Evolutionary conservation across 2,797 vertebrate genomes (phyloP).

Genomic region (Mus minutoides): DNA sequence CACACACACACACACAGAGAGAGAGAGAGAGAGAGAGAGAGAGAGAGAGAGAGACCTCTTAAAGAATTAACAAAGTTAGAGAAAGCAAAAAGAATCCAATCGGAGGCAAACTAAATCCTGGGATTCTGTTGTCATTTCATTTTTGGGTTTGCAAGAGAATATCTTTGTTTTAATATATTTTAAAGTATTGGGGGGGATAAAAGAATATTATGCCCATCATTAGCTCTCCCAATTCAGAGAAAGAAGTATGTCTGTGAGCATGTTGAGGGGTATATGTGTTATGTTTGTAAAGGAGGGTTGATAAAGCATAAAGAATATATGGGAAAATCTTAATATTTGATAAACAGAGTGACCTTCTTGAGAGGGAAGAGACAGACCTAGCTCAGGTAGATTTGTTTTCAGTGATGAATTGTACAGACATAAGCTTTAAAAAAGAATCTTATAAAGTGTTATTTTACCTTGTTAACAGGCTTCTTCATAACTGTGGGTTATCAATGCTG

Average conservation of each 20-base stretch:
- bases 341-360: not conserved
- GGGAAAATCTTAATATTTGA: not conserved
- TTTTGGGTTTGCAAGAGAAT: not conserved
- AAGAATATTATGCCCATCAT: not conserved
- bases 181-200: not conserved
- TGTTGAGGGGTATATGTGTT: not conserved
- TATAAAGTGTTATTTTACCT: not conserved
- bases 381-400: not conserved
- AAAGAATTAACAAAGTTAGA: not conserved
- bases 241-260: not conserved
- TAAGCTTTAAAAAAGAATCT: not conserved
- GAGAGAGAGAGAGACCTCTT: too few species aligned
- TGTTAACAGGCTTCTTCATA: slow-evolving; percentile 11
- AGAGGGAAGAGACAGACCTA: not conserved
- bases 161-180: not conserved
- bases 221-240: not conserved
- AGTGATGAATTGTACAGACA: not conserved
- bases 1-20: too few species aligned
- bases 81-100: not conserved
- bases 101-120: not conserved
- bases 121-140: not conserved
- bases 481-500: not conserved
- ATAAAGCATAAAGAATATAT: not conserved
- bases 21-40: too few species aligned
- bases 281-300: not conserved